Percentiles rank a stretch among this genome's conserved stretches.
phyloP scores from a whole-genome alignment of 2,888 invertebrate genomes.

The Meiosimyza platycephala region DNA sequence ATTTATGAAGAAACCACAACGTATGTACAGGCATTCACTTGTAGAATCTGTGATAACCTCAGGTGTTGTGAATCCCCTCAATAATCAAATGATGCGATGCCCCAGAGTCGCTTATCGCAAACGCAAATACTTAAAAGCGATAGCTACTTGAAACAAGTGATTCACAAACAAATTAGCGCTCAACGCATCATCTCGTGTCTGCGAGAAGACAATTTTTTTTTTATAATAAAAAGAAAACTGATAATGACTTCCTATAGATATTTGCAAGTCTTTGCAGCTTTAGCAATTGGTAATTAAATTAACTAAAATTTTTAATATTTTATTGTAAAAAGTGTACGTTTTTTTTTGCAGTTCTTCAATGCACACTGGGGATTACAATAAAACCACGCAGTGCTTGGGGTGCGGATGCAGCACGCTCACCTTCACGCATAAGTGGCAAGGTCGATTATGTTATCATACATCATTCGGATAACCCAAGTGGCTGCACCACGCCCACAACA shows the following conservation, averaged over 20 bases:
- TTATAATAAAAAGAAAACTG: no score
- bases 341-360: conserved; percentile 43
- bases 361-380: conserved; percentile 51
- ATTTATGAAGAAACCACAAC: conserved; percentile 18
- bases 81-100: neutral
- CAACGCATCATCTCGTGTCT: neutral
- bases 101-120: neutral
- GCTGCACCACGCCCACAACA: conserved; percentile 70
- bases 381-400: conserved; percentile 70
- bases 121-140: conserved; percentile 1
- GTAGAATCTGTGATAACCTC: neutral
- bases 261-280: conserved; percentile 44
- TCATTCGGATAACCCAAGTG: conserved; percentile 74
- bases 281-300: conserved; percentile 50
- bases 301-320: neutral
- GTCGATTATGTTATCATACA: conserved; percentile 78
- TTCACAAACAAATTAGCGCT: neutral
- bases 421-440: conserved; percentile 68
- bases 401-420: conserved; percentile 68
- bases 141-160: neutral
- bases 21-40: conserved; percentile 20
- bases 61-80: neutral
- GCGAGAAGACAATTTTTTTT: neutral
- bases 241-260: conserved; percentile 37
- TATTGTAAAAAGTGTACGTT: neutral